Evolutionary conservation across 2,113 vertebrate genomes (phyloP).

Genomic region (Ibidorhyncha struthersii): DNA sequence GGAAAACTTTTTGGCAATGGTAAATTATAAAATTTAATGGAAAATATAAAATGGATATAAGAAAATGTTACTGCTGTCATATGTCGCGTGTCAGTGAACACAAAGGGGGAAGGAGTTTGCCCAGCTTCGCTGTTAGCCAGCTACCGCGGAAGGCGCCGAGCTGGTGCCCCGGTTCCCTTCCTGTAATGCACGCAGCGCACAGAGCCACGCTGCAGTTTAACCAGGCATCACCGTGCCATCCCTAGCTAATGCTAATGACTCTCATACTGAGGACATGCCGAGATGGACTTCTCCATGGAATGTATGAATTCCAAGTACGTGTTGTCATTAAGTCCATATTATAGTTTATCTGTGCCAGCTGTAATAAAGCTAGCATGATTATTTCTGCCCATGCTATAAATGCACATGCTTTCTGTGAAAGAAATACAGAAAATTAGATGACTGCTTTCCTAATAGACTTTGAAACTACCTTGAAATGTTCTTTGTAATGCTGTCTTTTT

Average conservation of each 20-base stretch:
- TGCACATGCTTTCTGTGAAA: neutral
- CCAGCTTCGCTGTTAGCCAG: neutral
- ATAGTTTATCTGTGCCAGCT: neutral
- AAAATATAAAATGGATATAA: neutral
- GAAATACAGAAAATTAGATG: neutral
- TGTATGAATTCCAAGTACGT: neutral
- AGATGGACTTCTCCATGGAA: neutral
- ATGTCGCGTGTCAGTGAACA: fast-evolving
- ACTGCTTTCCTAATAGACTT: neutral
- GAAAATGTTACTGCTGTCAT: neutral
- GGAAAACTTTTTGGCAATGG: neutral
- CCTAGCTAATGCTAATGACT: too few relatives aligned
- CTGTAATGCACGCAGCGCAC: too few relatives aligned
- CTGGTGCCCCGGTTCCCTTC: neutral
- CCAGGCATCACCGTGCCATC: neutral
- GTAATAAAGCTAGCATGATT: neutral
- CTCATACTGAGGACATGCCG: neutral
- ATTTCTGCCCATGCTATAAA: neutral
- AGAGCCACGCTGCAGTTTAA: too few relatives aligned
- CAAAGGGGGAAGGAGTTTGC: neutral
- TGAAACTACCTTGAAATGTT: neutral
- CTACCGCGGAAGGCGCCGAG: neutral
- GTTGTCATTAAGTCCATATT: neutral
- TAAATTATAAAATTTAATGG: neutral
- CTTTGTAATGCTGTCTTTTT: neutral